Evolutionary conservation across 2,113 vertebrate genomes (phyloP).

Genomic region (Carettochelys insculpta): DNA sequence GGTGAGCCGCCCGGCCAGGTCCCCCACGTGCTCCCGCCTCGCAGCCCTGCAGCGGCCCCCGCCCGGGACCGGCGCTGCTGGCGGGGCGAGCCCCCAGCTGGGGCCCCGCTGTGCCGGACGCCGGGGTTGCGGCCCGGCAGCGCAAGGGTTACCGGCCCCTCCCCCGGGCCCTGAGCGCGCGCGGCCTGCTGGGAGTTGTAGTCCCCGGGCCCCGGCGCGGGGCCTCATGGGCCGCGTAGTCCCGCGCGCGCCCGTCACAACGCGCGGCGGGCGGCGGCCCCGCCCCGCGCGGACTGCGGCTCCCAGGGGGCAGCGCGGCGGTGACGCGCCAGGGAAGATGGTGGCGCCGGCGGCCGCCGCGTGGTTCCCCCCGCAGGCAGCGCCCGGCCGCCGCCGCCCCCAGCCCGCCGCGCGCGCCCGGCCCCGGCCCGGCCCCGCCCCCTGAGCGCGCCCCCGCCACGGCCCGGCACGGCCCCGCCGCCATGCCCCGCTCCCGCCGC

Average conservation of each 20-base stretch:
- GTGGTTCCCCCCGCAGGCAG: background rate
- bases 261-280: rapidly evolving
- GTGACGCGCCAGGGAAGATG: background rate
- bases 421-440: conserved; percentile 50
- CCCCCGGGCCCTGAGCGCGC: too few species aligned
- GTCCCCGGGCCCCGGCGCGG: background rate
- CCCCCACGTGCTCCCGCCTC: too few species aligned
- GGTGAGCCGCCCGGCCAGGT: too few species aligned
- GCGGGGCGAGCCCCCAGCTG: too few species aligned
- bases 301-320: conserved; percentile 28
- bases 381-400: conserved; percentile 2
- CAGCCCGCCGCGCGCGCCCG: background rate
- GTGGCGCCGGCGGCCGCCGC: background rate
- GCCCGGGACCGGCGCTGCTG: too few species aligned
- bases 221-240: background rate
- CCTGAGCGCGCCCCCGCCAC: conserved; percentile 54
- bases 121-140: background rate
- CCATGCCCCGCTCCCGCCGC: conserved; percentile 69
- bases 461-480: background rate
- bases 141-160: background rate
- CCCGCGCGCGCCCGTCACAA: background rate
- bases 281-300: background rate
- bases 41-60: too few species aligned
- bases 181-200: background rate
- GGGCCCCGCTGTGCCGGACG: too few species aligned